Conservation (phyloP, 1,140 invertebrate species). For the Eriocheir sinensis region DNA sequence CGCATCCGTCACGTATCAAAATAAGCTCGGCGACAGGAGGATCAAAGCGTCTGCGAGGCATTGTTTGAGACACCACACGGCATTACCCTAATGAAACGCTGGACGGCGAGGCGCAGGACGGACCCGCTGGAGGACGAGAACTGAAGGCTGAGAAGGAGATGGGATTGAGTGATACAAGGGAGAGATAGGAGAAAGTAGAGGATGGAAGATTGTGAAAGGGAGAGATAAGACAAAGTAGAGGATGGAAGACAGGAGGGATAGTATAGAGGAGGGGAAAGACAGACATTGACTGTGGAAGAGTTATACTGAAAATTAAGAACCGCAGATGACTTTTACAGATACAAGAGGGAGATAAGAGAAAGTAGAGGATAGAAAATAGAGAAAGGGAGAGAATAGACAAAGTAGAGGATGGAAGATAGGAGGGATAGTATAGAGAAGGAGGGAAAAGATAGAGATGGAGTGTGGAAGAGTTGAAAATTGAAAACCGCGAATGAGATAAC, state of each 20-base stretch:
- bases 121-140: background rate
- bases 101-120: slow-evolving; percentile 32
- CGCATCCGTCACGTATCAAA: slow-evolving; percentile 27
- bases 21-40: slow-evolving; percentile 55
- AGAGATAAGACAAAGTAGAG: background rate
- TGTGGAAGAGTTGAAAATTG: too few relatives aligned
- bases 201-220: background rate
- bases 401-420: background rate
- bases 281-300: background rate
- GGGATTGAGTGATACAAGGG: too few relatives aligned
- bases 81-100: slow-evolving; percentile 68
- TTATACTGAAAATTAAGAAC: background rate
- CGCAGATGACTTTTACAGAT: background rate
- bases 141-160: background rate
- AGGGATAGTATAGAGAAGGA: background rate
- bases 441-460: too few relatives aligned
- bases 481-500: too few relatives aligned
- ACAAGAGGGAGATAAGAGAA: background rate
- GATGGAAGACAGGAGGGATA: background rate
- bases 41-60: slow-evolving; percentile 55
- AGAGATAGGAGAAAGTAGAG: background rate
- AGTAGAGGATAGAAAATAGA: background rate
- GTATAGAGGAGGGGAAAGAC: background rate
- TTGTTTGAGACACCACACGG: slow-evolving; percentile 70
- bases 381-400: background rate